Base-by-base conservation (phyloP, 1,140 invertebrate genomes). In the Drosophila arizonae region DNA sequence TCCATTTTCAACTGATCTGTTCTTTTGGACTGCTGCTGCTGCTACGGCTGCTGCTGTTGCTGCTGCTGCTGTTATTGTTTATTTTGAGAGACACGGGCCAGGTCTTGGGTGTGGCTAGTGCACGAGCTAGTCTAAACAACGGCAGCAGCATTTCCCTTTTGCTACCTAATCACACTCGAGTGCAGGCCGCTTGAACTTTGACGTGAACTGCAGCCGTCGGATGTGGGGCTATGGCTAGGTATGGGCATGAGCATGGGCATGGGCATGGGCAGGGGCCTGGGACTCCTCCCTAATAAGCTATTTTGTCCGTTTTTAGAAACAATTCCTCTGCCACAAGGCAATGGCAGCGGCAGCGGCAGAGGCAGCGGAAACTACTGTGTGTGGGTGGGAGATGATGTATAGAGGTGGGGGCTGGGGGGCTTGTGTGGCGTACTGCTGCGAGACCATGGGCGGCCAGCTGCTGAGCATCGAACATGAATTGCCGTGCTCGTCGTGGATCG, bases 291-390 rank as follows among this genome's bases (percentile, higher is more conserved):
- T 70, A 77, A 77, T 71, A 75, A 75, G 76, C 72, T 69, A 77
- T 84, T 84, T 85, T 77, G 65, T 87, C 84, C 84, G 84, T 72
- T 82, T 86, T 88, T 87, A 88, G 84, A 88, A 78, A 86, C 79
- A 72, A 75, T 82, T 79, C 82, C 72, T 88, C 77, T 80, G 66
- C 70, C 61, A 69, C 56, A 50, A 62, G 41, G 52, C 62, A 15
- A 24, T 51, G 15, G 36, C 43, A 36, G 45, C 33, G 24, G n/a
- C 63, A 46, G 26, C 62, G 24, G 17, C 30, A 24, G 21, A 33
- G 17, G 43, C 66, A 68, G 52, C 71, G 71, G 75, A 79, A 76
- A 62, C 60, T 57, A 76, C 36, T 60, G 41, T 60, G 68, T 51
- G 72, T 56, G 66, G 43, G 43, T 17, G 43, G 17, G 58, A 71